Percentiles rank a stretch among this genome's conserved stretches.
These are phyloP conservation scores for Myotis daubentonii DNA, from an alignment of 2,797 vertebrate species.

Conservation along the genomic window DNA sequence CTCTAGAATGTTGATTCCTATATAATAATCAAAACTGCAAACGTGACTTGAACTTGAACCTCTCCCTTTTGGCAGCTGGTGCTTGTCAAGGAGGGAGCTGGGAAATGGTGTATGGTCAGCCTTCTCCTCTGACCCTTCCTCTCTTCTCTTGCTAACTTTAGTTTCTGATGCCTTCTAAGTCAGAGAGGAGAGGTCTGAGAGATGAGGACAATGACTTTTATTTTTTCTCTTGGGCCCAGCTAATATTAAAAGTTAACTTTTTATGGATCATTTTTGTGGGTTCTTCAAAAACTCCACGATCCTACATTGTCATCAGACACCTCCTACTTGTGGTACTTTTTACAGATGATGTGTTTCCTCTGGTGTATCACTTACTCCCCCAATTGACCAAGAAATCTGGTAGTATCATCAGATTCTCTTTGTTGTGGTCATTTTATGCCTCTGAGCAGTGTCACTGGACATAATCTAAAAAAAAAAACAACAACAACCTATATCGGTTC, in stretches of 20 bases:
- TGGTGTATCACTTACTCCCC: not conserved
- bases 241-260: not conserved
- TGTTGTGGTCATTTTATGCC: not conserved
- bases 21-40: not conserved
- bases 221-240: not conserved
- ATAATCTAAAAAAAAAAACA: not conserved
- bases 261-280: not conserved
- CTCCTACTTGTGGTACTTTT: not conserved
- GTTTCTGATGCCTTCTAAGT: not conserved
- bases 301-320: not conserved
- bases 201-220: not conserved
- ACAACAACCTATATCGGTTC: accelerated
- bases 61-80: not conserved
- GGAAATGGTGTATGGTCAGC: not conserved
- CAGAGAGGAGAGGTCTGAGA: not conserved
- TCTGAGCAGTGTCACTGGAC: not conserved
- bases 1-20: not conserved
- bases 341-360: not conserved
- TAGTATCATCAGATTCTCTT: not conserved
- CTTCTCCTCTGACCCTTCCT: not conserved
- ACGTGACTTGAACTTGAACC: not conserved
- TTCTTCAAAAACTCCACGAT: not conserved
- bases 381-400: not conserved
- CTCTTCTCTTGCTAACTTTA: not conserved
- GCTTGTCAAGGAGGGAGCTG: not conserved